These are phyloP conservation scores for Pygoscelis adeliae DNA, from an alignment of 2,113 vertebrate species.

Conservation along the genomic window DNA sequence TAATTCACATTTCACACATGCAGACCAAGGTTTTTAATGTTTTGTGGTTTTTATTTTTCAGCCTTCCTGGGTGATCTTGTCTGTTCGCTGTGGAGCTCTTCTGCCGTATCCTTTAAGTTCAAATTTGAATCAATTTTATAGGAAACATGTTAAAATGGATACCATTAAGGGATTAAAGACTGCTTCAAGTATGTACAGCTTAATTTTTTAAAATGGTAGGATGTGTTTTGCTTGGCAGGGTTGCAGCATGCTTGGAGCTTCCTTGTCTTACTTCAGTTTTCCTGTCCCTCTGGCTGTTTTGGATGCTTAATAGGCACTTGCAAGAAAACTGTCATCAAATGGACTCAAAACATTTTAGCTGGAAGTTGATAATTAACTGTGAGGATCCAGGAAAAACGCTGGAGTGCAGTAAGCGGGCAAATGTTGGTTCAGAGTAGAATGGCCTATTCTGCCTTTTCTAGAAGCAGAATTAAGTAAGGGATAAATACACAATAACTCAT, in stretches of 20 bases:
- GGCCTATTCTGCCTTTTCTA: neutral
- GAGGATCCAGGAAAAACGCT: neutral
- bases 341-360: neutral
- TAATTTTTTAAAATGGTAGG: neutral
- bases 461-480: neutral
- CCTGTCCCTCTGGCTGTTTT: neutral
- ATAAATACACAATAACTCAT: neutral
- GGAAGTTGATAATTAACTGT: neutral
- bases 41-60: slow-evolving; percentile 67
- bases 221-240: neutral
- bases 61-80: slow-evolving; percentile 96
- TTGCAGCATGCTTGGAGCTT: neutral
- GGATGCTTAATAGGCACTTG: neutral
- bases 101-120: slow-evolving; percentile 92
- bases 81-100: slow-evolving; percentile 93
- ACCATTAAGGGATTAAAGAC: neutral
- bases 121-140: neutral
- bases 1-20: neutral
- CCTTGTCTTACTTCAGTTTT: neutral
- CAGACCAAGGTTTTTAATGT: neutral
- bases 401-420: neutral
- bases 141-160: neutral
- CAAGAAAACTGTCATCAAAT: neutral
- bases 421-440: neutral
- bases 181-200: neutral